A percentile compares a stretch with the other conserved stretches of the same genome.
These are phyloP conservation scores for Amazona guildingii DNA, from an alignment of 2,113 vertebrate genomes.

Conservation along the genomic window DNA sequence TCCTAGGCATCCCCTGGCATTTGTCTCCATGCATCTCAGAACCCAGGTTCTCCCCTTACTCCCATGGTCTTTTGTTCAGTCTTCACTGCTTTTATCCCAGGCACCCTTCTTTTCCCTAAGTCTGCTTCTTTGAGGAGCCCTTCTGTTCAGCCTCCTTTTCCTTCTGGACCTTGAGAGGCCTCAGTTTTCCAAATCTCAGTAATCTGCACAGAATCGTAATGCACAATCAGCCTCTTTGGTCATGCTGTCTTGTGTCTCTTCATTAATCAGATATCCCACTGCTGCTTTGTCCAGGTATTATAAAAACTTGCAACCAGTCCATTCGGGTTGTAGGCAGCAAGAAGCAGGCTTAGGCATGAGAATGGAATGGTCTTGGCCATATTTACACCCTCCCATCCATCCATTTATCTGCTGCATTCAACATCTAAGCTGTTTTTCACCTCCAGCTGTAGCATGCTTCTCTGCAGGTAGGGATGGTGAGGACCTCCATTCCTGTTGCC, in stretches of 20 bases:
- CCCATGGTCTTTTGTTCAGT: neutral
- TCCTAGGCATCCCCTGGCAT: neutral
- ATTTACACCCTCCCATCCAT: neutral
- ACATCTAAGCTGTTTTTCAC: neutral
- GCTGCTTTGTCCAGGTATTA: neutral
- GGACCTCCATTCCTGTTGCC: neutral
- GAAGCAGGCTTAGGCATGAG: neutral
- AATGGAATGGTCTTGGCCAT: neutral
- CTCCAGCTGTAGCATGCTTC: accelerated
- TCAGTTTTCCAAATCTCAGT: neutral
- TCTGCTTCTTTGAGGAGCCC: neutral
- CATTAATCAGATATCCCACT: neutral
- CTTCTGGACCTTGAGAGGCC: neutral
- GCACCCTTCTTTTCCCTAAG: neutral
- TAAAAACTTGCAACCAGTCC: neutral
- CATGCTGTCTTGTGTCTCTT: neutral
- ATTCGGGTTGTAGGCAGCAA: neutral
- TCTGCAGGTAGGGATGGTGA: neutral
- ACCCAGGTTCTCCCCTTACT: neutral
- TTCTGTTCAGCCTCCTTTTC: neutral
- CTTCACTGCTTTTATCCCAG: neutral
- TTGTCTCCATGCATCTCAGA: neutral
- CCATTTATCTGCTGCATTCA: neutral
- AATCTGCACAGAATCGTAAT: neutral
- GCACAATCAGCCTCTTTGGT: neutral